phyloP scores from a whole-genome alignment of 2,113 vertebrate genomes.

The Micronycteris hirsuta region DNA sequence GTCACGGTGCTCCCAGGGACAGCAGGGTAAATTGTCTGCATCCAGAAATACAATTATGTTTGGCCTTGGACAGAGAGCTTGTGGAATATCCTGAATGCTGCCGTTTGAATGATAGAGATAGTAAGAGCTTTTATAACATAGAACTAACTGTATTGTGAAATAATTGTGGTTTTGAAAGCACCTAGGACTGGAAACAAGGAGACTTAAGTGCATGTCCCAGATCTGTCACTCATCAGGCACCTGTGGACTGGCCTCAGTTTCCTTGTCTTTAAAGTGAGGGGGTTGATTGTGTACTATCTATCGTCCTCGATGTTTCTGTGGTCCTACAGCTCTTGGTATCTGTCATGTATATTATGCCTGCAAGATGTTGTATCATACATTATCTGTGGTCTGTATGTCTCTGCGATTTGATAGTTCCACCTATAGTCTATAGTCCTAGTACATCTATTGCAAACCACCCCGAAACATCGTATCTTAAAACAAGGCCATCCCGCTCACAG shows the following conservation, averaged over 20 bases:
- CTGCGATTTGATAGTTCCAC: background rate
- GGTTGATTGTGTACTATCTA: background rate
- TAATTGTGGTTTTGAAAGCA: background rate
- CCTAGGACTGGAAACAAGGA: background rate
- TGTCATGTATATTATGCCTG: background rate
- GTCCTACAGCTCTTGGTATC: background rate
- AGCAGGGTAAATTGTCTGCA: background rate
- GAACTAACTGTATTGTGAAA: background rate
- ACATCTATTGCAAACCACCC: background rate
- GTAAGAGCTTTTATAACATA: background rate
- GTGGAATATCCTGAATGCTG: background rate
- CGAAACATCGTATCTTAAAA: background rate
- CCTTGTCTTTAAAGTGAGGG: background rate
- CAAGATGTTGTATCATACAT: background rate
- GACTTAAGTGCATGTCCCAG: background rate
- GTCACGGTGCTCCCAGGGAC: background rate
- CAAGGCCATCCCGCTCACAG: background rate
- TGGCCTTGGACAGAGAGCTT: background rate
- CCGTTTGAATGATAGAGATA: constrained; percentile 16
- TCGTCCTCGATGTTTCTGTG: background rate
- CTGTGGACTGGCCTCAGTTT: background rate
- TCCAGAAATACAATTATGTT: constrained; percentile 13
- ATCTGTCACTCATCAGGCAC: background rate
- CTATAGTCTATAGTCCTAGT: background rate
- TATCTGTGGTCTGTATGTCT: background rate